Evolutionary conservation across 1,140 invertebrate genomes (phyloP).

Genomic region (Mamestra configurata): DNA sequence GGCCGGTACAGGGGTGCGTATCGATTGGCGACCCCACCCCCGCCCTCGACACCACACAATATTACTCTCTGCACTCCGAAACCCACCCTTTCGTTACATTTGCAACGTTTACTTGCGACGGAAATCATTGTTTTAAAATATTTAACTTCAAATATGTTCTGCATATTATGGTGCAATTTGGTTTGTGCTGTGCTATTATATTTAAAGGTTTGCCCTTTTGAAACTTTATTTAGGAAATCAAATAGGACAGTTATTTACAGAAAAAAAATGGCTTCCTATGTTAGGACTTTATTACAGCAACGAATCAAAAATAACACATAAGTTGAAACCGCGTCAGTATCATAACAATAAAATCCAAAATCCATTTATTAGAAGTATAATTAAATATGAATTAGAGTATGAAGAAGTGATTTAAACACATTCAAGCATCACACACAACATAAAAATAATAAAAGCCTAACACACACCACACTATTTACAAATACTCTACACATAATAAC

Average conservation of each 20-base stretch:
- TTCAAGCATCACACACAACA: too few species aligned
- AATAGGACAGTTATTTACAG: background rate
- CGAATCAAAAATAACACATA: too few species aligned
- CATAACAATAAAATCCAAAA: background rate
- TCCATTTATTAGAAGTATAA: too few species aligned
- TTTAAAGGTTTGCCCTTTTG: background rate
- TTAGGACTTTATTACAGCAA: too few species aligned
- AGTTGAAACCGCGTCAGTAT: background rate
- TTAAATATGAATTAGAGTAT: too few species aligned
- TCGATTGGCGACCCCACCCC: conserved; percentile 75
- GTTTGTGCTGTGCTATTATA: background rate
- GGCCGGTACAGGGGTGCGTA: conserved; percentile 79
- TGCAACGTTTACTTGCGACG: conserved; percentile 66
- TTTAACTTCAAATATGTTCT: conserved; percentile 50
- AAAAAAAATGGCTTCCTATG: too few species aligned
- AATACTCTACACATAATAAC: too few species aligned
- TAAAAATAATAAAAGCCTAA: too few species aligned
- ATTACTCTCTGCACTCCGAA: conserved; percentile 71
- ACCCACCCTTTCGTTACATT: conserved; percentile 79
- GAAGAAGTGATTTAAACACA: too few species aligned
- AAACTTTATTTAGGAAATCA: background rate
- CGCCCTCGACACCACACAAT: conserved; percentile 70
- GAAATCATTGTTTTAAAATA: conserved; percentile 76
- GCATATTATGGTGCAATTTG: background rate
- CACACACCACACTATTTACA: too few species aligned